Percentiles rank a stretch among this genome's conserved stretches.
phyloP scores from a whole-genome alignment of 2,113 vertebrate species.

The Perca fluviatilis region DNA sequence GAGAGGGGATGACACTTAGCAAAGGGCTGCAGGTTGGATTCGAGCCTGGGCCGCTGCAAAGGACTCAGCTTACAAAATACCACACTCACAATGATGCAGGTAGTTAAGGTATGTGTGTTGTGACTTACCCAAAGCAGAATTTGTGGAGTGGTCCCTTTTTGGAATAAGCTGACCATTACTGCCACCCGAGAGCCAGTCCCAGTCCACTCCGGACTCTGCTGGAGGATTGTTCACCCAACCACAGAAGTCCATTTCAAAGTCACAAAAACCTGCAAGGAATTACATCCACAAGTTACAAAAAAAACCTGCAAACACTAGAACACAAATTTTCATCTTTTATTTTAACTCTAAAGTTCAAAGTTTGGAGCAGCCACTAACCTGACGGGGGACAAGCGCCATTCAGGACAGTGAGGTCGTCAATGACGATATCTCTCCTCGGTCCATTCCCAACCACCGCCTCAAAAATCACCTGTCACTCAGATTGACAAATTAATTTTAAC shows the following conservation, averaged over 20 bases:
- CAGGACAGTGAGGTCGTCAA: slow-evolving; percentile 81
- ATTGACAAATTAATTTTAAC: background rate
- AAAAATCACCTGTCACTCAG: slow-evolving; percentile 79
- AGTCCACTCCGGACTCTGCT: slow-evolving; percentile 60
- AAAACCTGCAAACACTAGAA: background rate
- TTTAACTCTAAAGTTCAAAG: background rate
- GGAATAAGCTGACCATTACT: background rate
- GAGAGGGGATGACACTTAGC: too few relatives aligned
- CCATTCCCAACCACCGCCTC: slow-evolving; percentile 75
- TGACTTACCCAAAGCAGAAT: slow-evolving; percentile 74
- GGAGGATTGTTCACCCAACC: slow-evolving; percentile 80
- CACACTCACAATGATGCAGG: background rate
- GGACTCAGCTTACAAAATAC: background rate
- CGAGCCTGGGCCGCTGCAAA: too few relatives aligned
- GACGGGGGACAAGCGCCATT: slow-evolving; percentile 79
- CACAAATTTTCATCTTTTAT: background rate
- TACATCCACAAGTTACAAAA: slow-evolving; percentile 18
- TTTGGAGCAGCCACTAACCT: slow-evolving; percentile 62
- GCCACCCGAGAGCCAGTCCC: slow-evolving; percentile 82
- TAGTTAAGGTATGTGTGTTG: background rate
- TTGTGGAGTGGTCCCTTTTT: slow-evolving; percentile 73
- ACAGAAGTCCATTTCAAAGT: slow-evolving; percentile 86
- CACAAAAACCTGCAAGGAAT: slow-evolving; percentile 80
- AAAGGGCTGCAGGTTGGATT: too few relatives aligned
- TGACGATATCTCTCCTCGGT: slow-evolving; percentile 73